These are phyloP conservation scores for Campylorhamphus procurvoides DNA, from an alignment of 2,113 vertebrate species.

Conservation along the genomic window DNA sequence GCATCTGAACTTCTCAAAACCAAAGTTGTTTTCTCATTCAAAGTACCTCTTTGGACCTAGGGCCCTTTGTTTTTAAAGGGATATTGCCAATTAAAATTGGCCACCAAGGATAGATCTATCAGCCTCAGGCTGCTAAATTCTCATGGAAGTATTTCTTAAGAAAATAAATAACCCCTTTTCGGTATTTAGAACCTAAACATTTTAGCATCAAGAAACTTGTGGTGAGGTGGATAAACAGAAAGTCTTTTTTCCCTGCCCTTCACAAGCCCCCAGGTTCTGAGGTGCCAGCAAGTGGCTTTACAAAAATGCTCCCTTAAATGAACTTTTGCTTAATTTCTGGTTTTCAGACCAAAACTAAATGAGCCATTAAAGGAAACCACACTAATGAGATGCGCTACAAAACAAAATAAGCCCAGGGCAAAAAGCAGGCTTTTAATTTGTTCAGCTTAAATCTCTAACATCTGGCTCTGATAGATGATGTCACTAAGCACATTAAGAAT, in stretches of 20 bases:
- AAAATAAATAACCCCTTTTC: slow-evolving; percentile 29
- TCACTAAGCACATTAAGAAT: neutral
- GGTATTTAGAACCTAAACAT: neutral
- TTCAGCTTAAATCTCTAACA: slow-evolving; percentile 1
- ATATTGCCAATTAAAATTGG: slow-evolving; percentile 46
- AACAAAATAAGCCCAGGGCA: neutral
- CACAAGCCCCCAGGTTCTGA: neutral
- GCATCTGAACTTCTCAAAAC: neutral
- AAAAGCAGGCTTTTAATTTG: slow-evolving; percentile 42
- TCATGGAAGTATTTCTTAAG: slow-evolving; percentile 36
- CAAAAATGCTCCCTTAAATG: slow-evolving; percentile 28
- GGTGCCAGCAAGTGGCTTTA: neutral
- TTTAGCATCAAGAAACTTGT: neutral
- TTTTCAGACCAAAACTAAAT: neutral
- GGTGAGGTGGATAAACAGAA: neutral
- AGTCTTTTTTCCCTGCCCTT: neutral
- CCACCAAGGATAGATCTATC: neutral
- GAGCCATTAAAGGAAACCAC: slow-evolving; percentile 21
- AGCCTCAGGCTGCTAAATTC: neutral
- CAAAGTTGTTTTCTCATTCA: slow-evolving; percentile 5
- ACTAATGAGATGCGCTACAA: neutral
- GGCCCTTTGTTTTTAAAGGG: slow-evolving; percentile 41
- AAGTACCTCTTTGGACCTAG: neutral
- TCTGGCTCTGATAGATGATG: slow-evolving; percentile 37
- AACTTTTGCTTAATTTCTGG: slow-evolving; percentile 18